Evolutionary conservation across 1,140 invertebrate genomes (phyloP).

Genomic region (Melitaea cinxia): DNA sequence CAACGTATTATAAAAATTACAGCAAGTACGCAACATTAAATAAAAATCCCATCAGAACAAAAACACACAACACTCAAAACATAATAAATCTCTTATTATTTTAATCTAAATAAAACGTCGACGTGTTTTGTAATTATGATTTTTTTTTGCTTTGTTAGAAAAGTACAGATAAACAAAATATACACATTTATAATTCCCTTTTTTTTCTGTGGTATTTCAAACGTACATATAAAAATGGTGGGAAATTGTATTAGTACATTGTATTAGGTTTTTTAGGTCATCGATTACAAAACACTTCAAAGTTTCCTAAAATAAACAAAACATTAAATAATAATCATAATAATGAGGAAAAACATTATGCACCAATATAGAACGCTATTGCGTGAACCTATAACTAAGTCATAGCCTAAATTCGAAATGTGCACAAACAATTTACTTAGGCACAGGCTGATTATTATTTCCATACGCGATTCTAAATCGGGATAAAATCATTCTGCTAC

Average conservation of each 20-base stretch:
- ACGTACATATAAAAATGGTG: too few relatives aligned
- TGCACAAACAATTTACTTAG: constrained; percentile 14
- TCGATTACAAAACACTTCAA: constrained; percentile 11
- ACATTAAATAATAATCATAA: constrained; percentile 39
- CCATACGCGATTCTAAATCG: not conserved
- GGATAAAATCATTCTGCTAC: not conserved
- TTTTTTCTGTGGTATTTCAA: not conserved
- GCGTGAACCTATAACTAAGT: constrained; percentile 44
- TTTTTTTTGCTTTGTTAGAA: not conserved
- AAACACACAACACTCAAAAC: constrained; percentile 55
- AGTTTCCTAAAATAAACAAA: constrained; percentile 17
- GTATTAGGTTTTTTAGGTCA: too few relatives aligned
- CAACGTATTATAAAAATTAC: constrained; percentile 25
- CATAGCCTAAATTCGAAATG: constrained; percentile 64
- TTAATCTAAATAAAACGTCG: constrained; percentile 15
- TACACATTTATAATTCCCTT: not conserved
- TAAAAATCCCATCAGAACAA: constrained; percentile 56
- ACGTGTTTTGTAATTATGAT: constrained; percentile 9
- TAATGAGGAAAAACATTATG: constrained; percentile 60
- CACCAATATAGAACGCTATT: constrained; percentile 44
- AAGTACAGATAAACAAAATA: not conserved
- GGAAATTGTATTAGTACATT: too few relatives aligned
- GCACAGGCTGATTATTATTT: not conserved
- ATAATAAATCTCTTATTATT: constrained; percentile 28
- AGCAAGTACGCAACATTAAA: constrained; percentile 49